phyloP scores from a whole-genome alignment of 2,113 vertebrate genomes.

The Labeo rohita region DNA sequence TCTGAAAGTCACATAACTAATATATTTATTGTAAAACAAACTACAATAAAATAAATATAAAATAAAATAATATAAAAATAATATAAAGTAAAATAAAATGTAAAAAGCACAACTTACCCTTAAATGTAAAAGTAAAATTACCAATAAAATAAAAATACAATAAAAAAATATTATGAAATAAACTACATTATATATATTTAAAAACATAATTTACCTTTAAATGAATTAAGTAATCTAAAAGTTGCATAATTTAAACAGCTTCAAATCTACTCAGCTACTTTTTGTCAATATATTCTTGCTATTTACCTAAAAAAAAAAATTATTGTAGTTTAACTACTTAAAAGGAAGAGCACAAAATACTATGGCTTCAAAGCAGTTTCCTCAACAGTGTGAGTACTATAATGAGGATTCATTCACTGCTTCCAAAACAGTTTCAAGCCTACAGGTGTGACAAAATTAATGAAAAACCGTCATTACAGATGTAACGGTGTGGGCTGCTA shows the following conservation, averaged over 20 bases:
- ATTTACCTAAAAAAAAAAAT: background rate
- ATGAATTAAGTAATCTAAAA: background rate
- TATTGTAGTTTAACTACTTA: background rate
- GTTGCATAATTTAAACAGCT: background rate
- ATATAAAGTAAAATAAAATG: too few relatives aligned
- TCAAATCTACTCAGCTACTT: background rate
- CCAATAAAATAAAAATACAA: too few relatives aligned
- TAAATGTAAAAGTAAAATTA: too few relatives aligned
- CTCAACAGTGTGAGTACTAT: background rate
- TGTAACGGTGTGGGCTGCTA: background rate
- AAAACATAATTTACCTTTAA: too few relatives aligned
- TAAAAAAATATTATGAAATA: too few relatives aligned
- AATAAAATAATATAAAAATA: too few relatives aligned
- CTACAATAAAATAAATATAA: too few relatives aligned
- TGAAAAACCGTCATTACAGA: background rate
- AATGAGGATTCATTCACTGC: background rate
- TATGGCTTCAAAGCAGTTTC: background rate
- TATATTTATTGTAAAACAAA: too few relatives aligned
- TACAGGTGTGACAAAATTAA: conserved; percentile 15
- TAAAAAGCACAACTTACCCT: too few relatives aligned
- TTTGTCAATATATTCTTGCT: background rate
- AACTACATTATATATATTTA: too few relatives aligned
- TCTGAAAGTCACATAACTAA: background rate
- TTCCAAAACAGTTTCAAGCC: background rate
- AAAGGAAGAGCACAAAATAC: background rate